Evolutionary conservation across 2,113 vertebrate genomes (phyloP).

Genomic region (Lepisosteus oculatus): DNA sequence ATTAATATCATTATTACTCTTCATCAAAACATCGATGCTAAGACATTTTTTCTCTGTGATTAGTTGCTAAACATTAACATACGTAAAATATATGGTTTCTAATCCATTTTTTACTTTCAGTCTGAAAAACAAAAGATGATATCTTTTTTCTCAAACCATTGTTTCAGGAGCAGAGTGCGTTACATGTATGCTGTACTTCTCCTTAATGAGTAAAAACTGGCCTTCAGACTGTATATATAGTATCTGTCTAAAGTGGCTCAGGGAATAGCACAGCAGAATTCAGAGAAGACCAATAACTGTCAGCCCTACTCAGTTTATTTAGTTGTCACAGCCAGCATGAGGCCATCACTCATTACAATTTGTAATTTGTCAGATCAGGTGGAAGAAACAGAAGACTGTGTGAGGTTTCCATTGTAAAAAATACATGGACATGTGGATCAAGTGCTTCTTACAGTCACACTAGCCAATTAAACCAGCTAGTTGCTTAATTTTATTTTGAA

Average conservation of each 20-base stretch:
- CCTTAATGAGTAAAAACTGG: too few relatives aligned
- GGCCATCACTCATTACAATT: background rate
- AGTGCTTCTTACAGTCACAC: slow-evolving; percentile 24
- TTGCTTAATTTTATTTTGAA: slow-evolving; percentile 63
- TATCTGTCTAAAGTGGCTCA: background rate
- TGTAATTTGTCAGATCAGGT: background rate
- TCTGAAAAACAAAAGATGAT: too few relatives aligned
- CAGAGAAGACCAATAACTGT: background rate
- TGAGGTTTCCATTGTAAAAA: background rate
- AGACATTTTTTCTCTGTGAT: too few relatives aligned
- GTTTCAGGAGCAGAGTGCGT: too few relatives aligned
- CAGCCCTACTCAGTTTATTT: background rate
- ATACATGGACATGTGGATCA: background rate
- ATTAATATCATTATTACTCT: too few relatives aligned
- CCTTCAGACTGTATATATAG: background rate
- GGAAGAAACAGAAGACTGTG: background rate
- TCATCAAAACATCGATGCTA: too few relatives aligned
- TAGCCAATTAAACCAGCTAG: slow-evolving; percentile 53
- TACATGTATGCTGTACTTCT: too few relatives aligned
- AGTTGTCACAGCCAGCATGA: background rate
- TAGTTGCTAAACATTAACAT: too few relatives aligned
- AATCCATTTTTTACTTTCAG: too few relatives aligned
- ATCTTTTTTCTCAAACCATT: too few relatives aligned
- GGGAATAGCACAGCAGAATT: background rate
- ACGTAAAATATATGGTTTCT: too few relatives aligned